Conservation (phyloP, 2,113 vertebrate species). For the Talpa occidentalis region DNA sequence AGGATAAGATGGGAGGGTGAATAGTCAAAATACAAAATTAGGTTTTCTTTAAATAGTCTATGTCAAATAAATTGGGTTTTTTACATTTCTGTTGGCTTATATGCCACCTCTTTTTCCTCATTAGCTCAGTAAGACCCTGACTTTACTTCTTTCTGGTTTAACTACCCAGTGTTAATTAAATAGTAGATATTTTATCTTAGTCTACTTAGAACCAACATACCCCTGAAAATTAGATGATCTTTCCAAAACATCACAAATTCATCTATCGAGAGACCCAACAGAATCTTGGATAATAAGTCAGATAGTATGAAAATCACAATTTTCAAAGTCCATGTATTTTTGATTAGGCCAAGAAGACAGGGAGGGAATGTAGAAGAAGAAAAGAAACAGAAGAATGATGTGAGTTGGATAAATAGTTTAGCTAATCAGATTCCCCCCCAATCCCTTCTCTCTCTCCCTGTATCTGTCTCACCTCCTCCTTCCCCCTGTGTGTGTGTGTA, state of each 20-base stretch:
- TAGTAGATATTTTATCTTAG: slow-evolving; percentile 13
- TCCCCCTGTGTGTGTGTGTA: background rate
- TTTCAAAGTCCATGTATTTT: background rate
- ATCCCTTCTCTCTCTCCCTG: too few species aligned
- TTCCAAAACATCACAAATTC: slow-evolving; percentile 5
- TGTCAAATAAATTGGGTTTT: slow-evolving; percentile 50
- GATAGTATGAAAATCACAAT: background rate
- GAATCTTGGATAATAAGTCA: background rate
- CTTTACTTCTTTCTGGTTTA: background rate
- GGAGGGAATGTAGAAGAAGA: background rate
- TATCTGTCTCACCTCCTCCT: too few species aligned
- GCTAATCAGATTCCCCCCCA: background rate
- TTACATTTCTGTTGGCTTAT: background rate
- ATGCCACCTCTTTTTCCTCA: background rate
- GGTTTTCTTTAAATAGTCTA: slow-evolving; percentile 58
- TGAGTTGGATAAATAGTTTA: background rate
- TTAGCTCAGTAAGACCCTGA: background rate
- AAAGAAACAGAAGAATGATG: background rate
- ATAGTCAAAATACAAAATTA: slow-evolving; percentile 64
- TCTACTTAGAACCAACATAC: slow-evolving; percentile 1
- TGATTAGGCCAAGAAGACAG: background rate
- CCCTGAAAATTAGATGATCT: background rate
- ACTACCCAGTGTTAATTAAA: background rate
- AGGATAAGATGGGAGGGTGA: slow-evolving; percentile 44
- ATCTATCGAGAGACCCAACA: background rate